Base-by-base conservation (phyloP, 2,797 vertebrate genomes). In the Fistularia commersonii region DNA sequence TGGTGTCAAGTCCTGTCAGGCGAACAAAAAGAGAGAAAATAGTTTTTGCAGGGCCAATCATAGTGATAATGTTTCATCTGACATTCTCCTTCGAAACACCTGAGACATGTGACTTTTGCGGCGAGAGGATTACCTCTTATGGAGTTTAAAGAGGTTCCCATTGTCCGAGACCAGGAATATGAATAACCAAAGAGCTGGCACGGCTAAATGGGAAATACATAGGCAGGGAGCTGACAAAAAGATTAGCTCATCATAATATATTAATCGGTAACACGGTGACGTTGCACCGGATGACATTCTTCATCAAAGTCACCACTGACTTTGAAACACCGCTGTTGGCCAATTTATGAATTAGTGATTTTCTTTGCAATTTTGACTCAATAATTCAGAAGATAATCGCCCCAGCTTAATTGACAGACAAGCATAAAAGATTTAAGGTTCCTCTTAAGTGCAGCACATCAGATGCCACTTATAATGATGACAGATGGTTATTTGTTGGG, bases 391-490 rank as follows among this genome's bases (percentile, higher is more conserved):
- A 70, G 79, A 84, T 88, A 88, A 90, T 89, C 77, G 84, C 54
- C 51, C 48, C 48, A 47, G 64, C 74, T 90, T 91, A 90, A 91
- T 90, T 90, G 88, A 66, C 54, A 68, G 66, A 72, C 80, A 77
- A 62, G 70, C 86, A 90, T 91, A 81, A 91, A 90, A 89, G 81
- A 89, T 90, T 85, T 64, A 89, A 56, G 70, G 43, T 64, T 66
- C 53, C 79, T 75, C 76, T 82, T 89, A 91, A 91, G 89, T 90
- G 87, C 78, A 71, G 68, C 81, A 84, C 84, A 82, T 89, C 78
- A 82, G 78, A 76, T 68, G 51, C 80, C 90, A 89, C 88, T 91
- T 90, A 88, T 84, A 87, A 88, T 87, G 86, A 88, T 87, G 89
- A 88, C 89, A 90, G 87, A 87, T 90, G 90, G 88, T 59, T 73